phyloP scores from a whole-genome alignment of 1,140 invertebrate genomes.

The Drosophila pseudoananassae region DNA sequence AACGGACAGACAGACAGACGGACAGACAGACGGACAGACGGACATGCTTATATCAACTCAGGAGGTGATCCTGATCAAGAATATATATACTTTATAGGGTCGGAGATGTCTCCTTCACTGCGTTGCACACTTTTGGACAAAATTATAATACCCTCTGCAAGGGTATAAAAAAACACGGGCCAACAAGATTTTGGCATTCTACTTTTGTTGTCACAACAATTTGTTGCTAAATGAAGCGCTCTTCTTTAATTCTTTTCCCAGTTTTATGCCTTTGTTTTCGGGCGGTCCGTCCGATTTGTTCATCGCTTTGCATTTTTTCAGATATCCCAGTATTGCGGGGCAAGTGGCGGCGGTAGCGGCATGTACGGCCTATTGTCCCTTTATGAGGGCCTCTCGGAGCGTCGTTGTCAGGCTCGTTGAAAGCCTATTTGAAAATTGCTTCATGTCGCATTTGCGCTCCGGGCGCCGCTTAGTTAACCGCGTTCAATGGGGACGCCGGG shows the following conservation, averaged over 20 bases:
- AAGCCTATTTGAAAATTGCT: slow-evolving; percentile 66
- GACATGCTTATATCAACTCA: too few species aligned
- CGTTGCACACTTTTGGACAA: too few species aligned
- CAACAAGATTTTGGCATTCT: slow-evolving; percentile 47
- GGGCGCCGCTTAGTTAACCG: slow-evolving; percentile 17
- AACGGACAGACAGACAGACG: too few species aligned
- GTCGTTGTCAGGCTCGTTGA: slow-evolving; percentile 29
- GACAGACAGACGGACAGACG: too few species aligned
- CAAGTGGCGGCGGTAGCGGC: neutral
- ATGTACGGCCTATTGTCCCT: slow-evolving; percentile 6
- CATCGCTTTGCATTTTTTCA: neutral
- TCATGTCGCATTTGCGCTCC: slow-evolving; percentile 26
- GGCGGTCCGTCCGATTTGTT: neutral
- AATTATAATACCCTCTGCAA: too few species aligned
- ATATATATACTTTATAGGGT: too few species aligned
- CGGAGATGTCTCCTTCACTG: too few species aligned
- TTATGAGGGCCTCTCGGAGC: slow-evolving; percentile 31
- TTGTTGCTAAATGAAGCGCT: slow-evolving; percentile 76
- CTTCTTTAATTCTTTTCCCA: slow-evolving; percentile 56
- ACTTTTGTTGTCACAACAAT: slow-evolving; percentile 68
- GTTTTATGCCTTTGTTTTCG: slow-evolving; percentile 8
- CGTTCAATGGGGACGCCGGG: slow-evolving; percentile 1
- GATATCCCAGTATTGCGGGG: neutral
- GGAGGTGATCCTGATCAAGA: too few species aligned
- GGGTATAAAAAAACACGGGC: slow-evolving; percentile 21